Evolutionary conservation across 2,888 invertebrate genomes (phyloP).

Genomic region (Kuschelorhynchus macadamiae): DNA sequence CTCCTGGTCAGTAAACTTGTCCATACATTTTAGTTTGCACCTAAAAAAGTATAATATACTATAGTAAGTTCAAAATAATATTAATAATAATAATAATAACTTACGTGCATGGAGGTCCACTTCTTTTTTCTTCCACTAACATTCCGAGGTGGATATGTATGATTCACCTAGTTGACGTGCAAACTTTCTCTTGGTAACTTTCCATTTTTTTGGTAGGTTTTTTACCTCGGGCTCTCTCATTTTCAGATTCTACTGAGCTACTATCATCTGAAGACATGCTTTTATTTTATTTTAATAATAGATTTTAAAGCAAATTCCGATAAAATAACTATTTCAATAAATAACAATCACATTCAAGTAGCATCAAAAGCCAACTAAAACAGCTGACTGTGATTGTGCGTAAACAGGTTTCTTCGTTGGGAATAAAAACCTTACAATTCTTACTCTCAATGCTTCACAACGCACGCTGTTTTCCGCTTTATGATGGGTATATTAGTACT

Average conservation of each 20-base stretch:
- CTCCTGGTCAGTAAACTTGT: neutral
- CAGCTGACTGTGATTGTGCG: too few relatives aligned
- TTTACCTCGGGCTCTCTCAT: neutral
- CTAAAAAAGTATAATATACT: neutral
- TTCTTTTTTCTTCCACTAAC: neutral
- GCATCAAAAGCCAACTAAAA: too few relatives aligned
- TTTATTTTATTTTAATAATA: neutral
- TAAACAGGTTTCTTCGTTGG: too few relatives aligned
- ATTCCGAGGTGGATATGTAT: neutral
- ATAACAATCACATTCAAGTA: too few relatives aligned
- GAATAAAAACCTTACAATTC: too few relatives aligned
- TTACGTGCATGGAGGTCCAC: conserved; percentile 12
- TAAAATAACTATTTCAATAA: too few relatives aligned
- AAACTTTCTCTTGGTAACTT: conserved; percentile 2
- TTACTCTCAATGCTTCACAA: too few relatives aligned
- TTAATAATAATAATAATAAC: neutral
- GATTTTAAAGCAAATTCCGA: too few relatives aligned
- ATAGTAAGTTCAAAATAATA: neutral
- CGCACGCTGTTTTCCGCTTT: too few relatives aligned
- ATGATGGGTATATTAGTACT: too few relatives aligned
- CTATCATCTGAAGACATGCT: conserved; percentile 3
- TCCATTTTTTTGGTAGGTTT: neutral
- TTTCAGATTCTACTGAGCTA: neutral
- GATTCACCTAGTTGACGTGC: conserved; percentile 2
- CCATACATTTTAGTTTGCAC: neutral